Evolutionary conservation across 1,140 invertebrate species (phyloP).

Genomic region (Drosophila bocqueti): DNA sequence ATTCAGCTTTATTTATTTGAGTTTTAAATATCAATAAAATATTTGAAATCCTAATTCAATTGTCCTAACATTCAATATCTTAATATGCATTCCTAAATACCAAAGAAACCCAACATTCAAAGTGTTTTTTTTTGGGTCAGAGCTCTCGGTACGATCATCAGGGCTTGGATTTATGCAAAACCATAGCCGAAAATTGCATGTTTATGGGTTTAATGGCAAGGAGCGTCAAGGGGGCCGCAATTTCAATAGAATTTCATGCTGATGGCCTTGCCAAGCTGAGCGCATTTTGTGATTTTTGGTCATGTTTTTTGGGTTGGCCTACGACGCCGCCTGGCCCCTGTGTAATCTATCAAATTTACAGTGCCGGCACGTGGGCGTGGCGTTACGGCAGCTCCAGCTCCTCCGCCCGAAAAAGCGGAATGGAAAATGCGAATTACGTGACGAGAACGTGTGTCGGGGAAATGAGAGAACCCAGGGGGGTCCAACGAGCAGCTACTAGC

Average conservation of each 20-base stretch:
- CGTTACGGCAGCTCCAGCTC: slow-evolving; percentile 21
- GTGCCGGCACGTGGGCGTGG: slow-evolving; percentile 31
- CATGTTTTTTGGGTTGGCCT: slow-evolving; percentile 11
- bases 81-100: not conserved
- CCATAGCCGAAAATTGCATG: slow-evolving; percentile 68
- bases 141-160: not conserved
- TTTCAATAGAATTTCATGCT: slow-evolving; percentile 68
- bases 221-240: not conserved
- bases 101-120: not conserved
- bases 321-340: slow-evolving; percentile 6
- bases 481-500: slow-evolving; percentile 41
- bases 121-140: slow-evolving; percentile 1
- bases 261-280: slow-evolving; percentile 51
- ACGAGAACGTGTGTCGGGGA: slow-evolving; percentile 56
- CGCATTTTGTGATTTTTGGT: slow-evolving; percentile 5
- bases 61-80: not conserved
- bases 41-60: not conserved
- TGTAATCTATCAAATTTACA: slow-evolving; percentile 70
- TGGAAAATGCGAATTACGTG: slow-evolving; percentile 81
- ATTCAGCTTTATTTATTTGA: not conserved
- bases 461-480: slow-evolving; percentile 10
- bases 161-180: slow-evolving; percentile 21
- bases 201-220: slow-evolving; percentile 32
- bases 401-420: slow-evolving; percentile 44
- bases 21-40: not conserved